Evolutionary conservation across 1,140 invertebrate species (phyloP).

Genomic region (Drosophila miranda): DNA sequence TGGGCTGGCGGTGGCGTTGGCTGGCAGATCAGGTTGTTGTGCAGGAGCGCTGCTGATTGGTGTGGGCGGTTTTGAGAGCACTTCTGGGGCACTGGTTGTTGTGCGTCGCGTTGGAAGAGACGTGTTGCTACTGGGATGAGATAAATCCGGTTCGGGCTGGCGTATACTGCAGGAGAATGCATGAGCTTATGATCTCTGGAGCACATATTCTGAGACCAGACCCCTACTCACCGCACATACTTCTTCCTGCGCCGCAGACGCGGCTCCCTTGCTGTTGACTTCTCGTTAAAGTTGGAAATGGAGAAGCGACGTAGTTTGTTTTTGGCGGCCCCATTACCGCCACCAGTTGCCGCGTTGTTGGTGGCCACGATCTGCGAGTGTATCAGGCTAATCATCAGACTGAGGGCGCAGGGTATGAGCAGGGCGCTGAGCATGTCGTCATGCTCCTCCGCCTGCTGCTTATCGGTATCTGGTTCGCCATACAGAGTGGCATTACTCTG

Average conservation of each 20-base stretch:
- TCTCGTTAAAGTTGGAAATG: slow-evolving; percentile 51
- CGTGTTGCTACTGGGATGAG: slow-evolving; percentile 47
- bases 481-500: slow-evolving; percentile 18
- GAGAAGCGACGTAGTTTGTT: slow-evolving; percentile 75
- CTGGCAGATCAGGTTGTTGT: slow-evolving; percentile 15
- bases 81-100: slow-evolving; percentile 21
- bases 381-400: slow-evolving; percentile 91
- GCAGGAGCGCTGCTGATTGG: slow-evolving; percentile 2
- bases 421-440: slow-evolving; percentile 82
- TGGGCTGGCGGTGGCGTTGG: slow-evolving; percentile 8
- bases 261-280: slow-evolving; percentile 66
- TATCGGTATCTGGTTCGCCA: slow-evolving; percentile 19
- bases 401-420: slow-evolving; percentile 90
- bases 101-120: slow-evolving; percentile 38
- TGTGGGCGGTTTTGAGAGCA: slow-evolving; percentile 16
- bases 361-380: slow-evolving; percentile 96
- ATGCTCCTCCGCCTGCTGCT: slow-evolving; percentile 55
- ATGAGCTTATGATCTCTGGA: background rate
- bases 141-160: slow-evolving; percentile 48
- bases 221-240: slow-evolving; percentile 71
- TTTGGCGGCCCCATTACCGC: slow-evolving; percentile 43
- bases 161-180: slow-evolving; percentile 35
- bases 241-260: slow-evolving; percentile 71
- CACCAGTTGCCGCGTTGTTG: slow-evolving; percentile 76
- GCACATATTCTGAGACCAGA: too few relatives aligned